phyloP scores from a whole-genome alignment of 2,797 vertebrate genomes.

The Pangasius mekongensis region DNA sequence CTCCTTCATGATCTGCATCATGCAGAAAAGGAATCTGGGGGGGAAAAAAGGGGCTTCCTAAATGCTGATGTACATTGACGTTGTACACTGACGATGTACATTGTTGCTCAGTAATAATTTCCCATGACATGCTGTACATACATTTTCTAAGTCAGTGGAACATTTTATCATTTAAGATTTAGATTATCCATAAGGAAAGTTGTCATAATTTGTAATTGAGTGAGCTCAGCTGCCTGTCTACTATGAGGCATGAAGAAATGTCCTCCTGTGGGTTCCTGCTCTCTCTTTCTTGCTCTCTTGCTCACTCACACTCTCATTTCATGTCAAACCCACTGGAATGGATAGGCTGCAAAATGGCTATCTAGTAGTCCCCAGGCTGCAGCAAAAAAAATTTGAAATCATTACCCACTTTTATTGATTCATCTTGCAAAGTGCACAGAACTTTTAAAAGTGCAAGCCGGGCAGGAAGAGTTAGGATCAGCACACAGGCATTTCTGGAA shows the following conservation, averaged over 20 bases:
- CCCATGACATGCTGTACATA: neutral
- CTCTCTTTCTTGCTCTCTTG: constrained; percentile 8
- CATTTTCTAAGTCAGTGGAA: neutral
- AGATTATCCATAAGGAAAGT: constrained; percentile 10
- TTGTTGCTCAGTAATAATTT: constrained; percentile 17
- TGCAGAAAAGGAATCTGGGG: neutral
- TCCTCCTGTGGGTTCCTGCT: neutral
- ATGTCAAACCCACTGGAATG: constrained; percentile 16
- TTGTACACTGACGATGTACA: neutral
- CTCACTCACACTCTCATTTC: neutral
- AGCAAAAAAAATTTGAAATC: constrained; percentile 48
- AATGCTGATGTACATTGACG: neutral
- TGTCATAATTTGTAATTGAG: constrained; percentile 21
- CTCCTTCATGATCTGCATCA: constrained; percentile 16
- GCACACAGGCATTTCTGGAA: constrained; percentile 33
- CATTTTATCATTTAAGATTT: constrained; percentile 12
- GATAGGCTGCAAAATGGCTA: constrained; percentile 32
- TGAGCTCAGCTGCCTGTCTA: constrained; percentile 24
- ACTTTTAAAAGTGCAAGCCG: constrained; percentile 46
- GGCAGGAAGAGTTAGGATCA: constrained; percentile 35
- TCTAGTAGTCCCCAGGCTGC: constrained; percentile 37
- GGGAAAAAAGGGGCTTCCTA: neutral
- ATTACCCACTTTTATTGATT: constrained; percentile 56
- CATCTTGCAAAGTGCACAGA: constrained; percentile 44
- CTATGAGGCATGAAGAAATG: constrained; percentile 33